Base-by-base conservation (phyloP, 2,888 invertebrate species). In the Lasioglossum malachurum region DNA sequence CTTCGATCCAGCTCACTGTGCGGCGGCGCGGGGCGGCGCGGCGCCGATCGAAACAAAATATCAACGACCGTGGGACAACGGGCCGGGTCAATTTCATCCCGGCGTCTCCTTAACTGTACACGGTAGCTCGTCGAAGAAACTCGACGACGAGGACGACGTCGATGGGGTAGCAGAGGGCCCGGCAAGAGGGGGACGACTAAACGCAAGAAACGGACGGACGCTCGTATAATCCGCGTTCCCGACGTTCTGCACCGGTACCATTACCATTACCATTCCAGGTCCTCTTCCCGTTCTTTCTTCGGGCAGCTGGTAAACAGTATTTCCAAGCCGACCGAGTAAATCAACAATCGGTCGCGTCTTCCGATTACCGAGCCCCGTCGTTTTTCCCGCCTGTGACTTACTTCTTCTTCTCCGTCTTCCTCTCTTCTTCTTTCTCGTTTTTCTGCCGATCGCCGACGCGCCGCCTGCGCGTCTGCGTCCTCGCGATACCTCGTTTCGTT, bases 51-150 rank as follows among this genome's bases (percentile, higher is more conserved):
- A 80, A 74, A 38, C 46, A 53, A 78, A 74, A 85, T 86, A 87
- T 87, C 86, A 88, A 85, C 69, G 91, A 91, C 86, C 89, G 86
- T 86, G 86, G 82, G 89, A 90, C 90, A 91, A 93, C 91, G 90
- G 89, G 83, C 80, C 85, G 83, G 81, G 87, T 92, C 89, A 90
- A 93, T 93, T 93, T 91, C 82, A 90, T 91, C 88, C 78, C 60
- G 80, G 72, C 75, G 75, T 90, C 89, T 91, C 89, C 89, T 93
- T 93, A 93, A 93, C 93, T 92, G 93, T 93, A 93, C 92, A 93
- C 86, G 85, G 67, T 31, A 31, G 71, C 80, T 75, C 77, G 80
- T 67, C 74, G 82, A 90, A 88, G 89, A 86, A 64, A 80, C 75
- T 69, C 78, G 82, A 82, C 80, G 84, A 46, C 69, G 71, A 7